Base-by-base conservation (phyloP, 2,888 invertebrate genomes). In the Loripinus fragilis region DNA sequence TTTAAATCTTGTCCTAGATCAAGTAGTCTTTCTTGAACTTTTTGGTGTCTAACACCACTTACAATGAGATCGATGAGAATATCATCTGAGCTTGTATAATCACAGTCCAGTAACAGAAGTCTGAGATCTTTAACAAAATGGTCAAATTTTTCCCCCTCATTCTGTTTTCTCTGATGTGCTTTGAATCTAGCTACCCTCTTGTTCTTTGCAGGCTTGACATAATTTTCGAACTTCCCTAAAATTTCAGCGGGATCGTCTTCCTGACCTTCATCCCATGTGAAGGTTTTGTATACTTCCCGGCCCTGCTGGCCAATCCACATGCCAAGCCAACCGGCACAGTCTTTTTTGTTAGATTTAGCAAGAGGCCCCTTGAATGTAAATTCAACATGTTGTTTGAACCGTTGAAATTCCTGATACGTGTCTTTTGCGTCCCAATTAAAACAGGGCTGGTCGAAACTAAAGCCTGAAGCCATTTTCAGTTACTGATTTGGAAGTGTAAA, bases 251-350 rank as follows among this genome's bases (percentile, higher is more conserved):
- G 80, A 17, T 81, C 71, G 33, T 84, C 75, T 66, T 80, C 42
- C 15, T 66, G 23, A 2, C 68, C 80, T 7, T 72, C 80, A 0
- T 25, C 78, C 67, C 71, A 85, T 23, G 38, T 38, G 23, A 85
- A 73, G 0, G 86, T 86, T 77, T 86, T 83, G 74, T 81, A 85
- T 0, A 86, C 66, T 71, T 86, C 81, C 0, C 85, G 67, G 0
- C 86, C 86, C n/a, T 85, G 78, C 70, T 83, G 73, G 23, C 80
- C 74, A 41, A 85, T 78, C 86, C 86, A 86, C 78, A 78, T 74
- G 8, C 78, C 78, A 25, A 78, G 52, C 74, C 78, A 74, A n/a
- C 78, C 74, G n/a, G 69, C 60, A 25, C 66, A 10, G 50, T 72
- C 66, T 69, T 77, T 77, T 7, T 38, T 10, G 20, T 77, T 45